A percentile compares a stretch with the other conserved stretches of the same genome.
Evolutionary conservation across 2,113 vertebrate genomes (phyloP).

Genomic region (Ammospiza caudacuta): DNA sequence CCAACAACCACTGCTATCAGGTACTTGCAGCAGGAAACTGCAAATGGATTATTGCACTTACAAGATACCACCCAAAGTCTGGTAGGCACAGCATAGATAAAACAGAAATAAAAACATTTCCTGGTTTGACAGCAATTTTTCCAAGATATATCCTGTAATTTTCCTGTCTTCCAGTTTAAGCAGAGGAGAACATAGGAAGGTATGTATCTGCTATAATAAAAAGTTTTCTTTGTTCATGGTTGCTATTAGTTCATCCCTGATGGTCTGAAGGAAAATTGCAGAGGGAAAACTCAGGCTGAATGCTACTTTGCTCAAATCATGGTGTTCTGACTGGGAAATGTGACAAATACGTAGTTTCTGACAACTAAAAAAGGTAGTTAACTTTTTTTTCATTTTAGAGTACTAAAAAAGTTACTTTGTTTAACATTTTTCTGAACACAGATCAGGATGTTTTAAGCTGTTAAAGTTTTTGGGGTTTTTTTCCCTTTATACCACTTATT

Average conservation of each 20-base stretch:
- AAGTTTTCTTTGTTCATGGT: neutral
- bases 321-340: neutral
- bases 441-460: neutral
- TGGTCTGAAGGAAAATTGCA: neutral
- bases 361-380: neutral
- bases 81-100: neutral
- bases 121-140: neutral
- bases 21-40: neutral
- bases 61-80: neutral
- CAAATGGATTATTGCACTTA: neutral
- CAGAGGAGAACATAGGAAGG: neutral
- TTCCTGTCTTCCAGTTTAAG: neutral
- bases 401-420: neutral
- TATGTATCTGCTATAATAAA: neutral
- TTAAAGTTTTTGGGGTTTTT: neutral
- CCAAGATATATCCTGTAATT: neutral
- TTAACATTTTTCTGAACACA: neutral
- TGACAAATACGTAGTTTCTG: neutral
- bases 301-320: neutral
- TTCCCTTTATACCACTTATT: neutral
- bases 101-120: neutral
- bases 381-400: neutral
- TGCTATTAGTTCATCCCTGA: neutral
- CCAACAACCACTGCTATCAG: neutral
- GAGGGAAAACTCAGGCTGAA: neutral